These are phyloP conservation scores for Drosophila siamana DNA, from an alignment of 2,888 invertebrate genomes.

Conservation along the genomic window DNA sequence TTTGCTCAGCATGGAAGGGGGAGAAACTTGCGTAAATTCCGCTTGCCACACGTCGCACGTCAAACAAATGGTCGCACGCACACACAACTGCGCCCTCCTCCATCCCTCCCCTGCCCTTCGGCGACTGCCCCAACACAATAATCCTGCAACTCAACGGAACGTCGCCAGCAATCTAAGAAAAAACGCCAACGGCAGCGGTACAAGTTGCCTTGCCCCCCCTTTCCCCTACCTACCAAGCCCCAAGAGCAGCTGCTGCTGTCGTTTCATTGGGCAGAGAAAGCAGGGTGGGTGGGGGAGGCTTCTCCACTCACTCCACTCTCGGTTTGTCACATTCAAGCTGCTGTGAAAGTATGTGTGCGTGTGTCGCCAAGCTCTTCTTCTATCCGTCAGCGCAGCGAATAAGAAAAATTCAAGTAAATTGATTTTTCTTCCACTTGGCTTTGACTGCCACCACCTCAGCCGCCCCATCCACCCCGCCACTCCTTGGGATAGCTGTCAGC, in stretches of 20 bases:
- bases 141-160: constrained; percentile 77
- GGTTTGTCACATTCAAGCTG: constrained; percentile 74
- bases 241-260: constrained; percentile 75
- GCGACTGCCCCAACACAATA: constrained; percentile 70
- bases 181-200: constrained; percentile 67
- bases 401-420: constrained; percentile 80
- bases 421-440: constrained; percentile 73
- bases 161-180: constrained; percentile 73
- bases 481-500: constrained; percentile 64
- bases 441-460: constrained; percentile 46
- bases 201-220: constrained; percentile 8
- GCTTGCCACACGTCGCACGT: constrained; percentile 77
- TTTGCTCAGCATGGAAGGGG: constrained; percentile 12
- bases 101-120: neutral
- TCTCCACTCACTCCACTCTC: constrained; percentile 19
- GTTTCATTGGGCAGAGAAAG: constrained; percentile 29
- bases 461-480: neutral
- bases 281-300: neutral
- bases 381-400: constrained; percentile 51
- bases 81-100: constrained; percentile 36
- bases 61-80: constrained; percentile 78
- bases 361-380: constrained; percentile 51
- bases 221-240: neutral
- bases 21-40: constrained; percentile 73
- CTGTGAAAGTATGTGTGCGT: constrained; percentile 36